These are phyloP conservation scores for Acanthurus leucopareius DNA, from an alignment of 2,797 vertebrate species.

Conservation along the genomic window DNA sequence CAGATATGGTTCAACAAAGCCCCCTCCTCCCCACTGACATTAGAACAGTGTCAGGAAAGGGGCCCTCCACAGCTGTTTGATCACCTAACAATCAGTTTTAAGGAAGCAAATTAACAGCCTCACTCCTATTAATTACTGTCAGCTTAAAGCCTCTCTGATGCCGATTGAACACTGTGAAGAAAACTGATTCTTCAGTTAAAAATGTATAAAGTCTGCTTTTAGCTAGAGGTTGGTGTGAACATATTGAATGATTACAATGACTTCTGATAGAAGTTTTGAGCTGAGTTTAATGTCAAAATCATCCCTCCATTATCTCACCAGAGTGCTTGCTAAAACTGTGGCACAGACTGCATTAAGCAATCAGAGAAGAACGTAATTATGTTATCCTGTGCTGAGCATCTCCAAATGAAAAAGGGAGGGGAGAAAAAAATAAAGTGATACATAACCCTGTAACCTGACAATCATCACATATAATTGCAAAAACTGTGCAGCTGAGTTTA, in stretches of 20 bases:
- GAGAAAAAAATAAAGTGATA: conserved; percentile 1
- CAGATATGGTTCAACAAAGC: not conserved
- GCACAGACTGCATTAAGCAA: not conserved
- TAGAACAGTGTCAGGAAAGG: not conserved
- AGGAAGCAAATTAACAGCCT: not conserved
- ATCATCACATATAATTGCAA: conserved; percentile 23
- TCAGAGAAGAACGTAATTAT: not conserved
- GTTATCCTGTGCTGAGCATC: not conserved
- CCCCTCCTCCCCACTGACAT: not conserved
- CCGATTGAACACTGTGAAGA: not conserved
- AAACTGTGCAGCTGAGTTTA: conserved; percentile 24
- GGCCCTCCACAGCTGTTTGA: not conserved
- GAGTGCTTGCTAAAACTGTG: not conserved
- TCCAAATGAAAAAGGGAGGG: not conserved
- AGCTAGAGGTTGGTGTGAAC: not conserved
- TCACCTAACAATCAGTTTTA: not conserved
- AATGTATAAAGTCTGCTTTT: not conserved
- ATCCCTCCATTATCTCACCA: not conserved
- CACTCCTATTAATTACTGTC: not conserved
- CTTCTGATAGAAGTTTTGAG: not conserved
- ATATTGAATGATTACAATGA: not conserved
- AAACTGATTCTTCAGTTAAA: not conserved
- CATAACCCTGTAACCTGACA: conserved; percentile 13
- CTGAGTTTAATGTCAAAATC: not conserved
- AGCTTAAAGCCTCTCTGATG: not conserved